Conservation (phyloP, 92 coral and sea anemone genomes). For the Anthopleura xanthogrammica region DNA sequence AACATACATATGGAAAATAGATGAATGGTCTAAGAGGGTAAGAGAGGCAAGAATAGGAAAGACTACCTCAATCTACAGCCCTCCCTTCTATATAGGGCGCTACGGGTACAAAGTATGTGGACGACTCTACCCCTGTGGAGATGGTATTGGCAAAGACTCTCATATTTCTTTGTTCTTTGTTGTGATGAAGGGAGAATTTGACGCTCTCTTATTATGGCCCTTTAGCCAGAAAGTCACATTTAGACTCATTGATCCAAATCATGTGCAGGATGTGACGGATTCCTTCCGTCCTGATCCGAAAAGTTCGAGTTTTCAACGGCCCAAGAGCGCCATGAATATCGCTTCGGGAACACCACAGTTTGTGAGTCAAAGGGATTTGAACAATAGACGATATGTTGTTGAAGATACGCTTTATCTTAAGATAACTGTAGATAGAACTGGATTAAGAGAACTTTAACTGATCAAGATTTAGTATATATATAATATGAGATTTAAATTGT, state of each 20-base stretch:
- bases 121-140: conserved; percentile 66
- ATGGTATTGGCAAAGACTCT: conserved; percentile 64
- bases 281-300: conserved; percentile 58
- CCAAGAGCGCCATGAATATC: conserved; percentile 53
- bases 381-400: conserved; percentile 28
- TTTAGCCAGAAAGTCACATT: conserved; percentile 50
- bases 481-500: no score
- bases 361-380: conserved; percentile 22
- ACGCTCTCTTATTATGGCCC: conserved; percentile 64
- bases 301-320: conserved; percentile 53
- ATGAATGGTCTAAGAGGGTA: conserved; percentile 43
- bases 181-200: conserved; percentile 70
- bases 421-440: conserved; percentile 44
- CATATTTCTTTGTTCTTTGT: conserved; percentile 65
- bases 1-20: conserved; percentile 67
- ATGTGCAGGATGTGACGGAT: conserved; percentile 30
- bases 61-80: conserved; percentile 51
- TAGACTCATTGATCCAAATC: conserved; percentile 51
- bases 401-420: conserved; percentile 43
- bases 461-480: no score
- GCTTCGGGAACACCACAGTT: conserved; percentile 58
- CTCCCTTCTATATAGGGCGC: conserved; percentile 66
- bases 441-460: conserved; percentile 22
- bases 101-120: conserved; percentile 70
- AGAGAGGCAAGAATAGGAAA: conserved; percentile 64